These are phyloP conservation scores for Callionymus lyra DNA, from an alignment of 2,113 vertebrate species.

Conservation along the genomic window DNA sequence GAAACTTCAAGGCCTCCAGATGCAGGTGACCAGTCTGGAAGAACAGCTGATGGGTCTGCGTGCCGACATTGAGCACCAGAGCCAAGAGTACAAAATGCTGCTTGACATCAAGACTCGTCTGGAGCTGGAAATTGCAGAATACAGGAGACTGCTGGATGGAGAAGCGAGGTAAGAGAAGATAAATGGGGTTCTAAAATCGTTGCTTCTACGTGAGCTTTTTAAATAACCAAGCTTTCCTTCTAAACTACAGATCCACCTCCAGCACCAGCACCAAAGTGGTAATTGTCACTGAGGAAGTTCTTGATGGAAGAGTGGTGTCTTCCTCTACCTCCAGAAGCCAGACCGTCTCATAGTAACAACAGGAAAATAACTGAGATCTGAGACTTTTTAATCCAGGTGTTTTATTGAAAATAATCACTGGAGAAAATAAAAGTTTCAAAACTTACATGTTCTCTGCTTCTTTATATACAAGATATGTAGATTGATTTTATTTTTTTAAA, in stretches of 20 bases:
- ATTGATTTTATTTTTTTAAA: too few relatives aligned
- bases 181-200: background rate
- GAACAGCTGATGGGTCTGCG: too few relatives aligned
- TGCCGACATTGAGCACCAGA: conserved; percentile 25
- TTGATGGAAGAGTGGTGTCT: conserved; percentile 64
- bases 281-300: conserved; percentile 65
- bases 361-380: too few relatives aligned
- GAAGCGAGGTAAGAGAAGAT: conserved; percentile 29
- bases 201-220: too few relatives aligned
- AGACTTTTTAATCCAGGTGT: too few relatives aligned
- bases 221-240: background rate
- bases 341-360: too few relatives aligned
- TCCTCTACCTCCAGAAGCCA: conserved; percentile 24
- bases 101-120: conserved; percentile 66
- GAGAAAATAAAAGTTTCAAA: too few relatives aligned
- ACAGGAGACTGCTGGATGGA: conserved; percentile 61
- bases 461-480: too few relatives aligned
- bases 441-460: too few relatives aligned
- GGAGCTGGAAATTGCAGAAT: conserved; percentile 64
- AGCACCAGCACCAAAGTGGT: conserved; percentile 60
- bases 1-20: too few relatives aligned
- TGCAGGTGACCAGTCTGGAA: too few relatives aligned
- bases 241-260: background rate
- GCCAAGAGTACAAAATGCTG: conserved; percentile 38
- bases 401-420: too few relatives aligned